Evolutionary conservation across 2,797 vertebrate genomes (phyloP).

Genomic region (Gymnoscopelus braueri): DNA sequence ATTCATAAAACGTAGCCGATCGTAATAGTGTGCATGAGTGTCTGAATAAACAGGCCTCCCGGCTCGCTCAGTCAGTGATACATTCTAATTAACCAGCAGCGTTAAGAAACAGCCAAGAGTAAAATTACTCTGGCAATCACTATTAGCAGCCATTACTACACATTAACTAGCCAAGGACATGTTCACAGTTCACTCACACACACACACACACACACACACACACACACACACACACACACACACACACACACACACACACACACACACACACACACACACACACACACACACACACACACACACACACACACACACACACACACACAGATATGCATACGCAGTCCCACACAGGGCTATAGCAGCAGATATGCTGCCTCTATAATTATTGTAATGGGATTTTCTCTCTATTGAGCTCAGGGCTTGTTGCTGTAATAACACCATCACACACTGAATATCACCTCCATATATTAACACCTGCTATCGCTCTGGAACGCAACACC

Average conservation of each 20-base stretch:
- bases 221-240: constrained; percentile 41
- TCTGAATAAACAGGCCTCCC: no score
- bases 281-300: constrained; percentile 39
- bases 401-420: constrained; percentile 71
- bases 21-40: no score
- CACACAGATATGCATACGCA: constrained; percentile 46
- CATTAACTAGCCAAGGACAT: constrained; percentile 84
- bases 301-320: constrained; percentile 35
- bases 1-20: no score
- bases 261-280: constrained; percentile 37
- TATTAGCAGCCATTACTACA: constrained; percentile 97
- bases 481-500: constrained; percentile 43
- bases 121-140: constrained; percentile 99
- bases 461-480: constrained; percentile 75
- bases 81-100: constrained; percentile 93
- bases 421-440: constrained; percentile 81
- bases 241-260: constrained; percentile 40
- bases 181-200: constrained; percentile 13
- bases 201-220: constrained; percentile 46
- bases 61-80: constrained; percentile 83
- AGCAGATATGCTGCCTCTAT: constrained; percentile 60
- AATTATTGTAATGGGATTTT: constrained; percentile 82
- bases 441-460: constrained; percentile 79
- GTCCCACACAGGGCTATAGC: constrained; percentile 36
- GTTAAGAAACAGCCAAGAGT: constrained; percentile 93